phyloP scores from a whole-genome alignment of 2,888 invertebrate species.

The Seira sanloemensis region DNA sequence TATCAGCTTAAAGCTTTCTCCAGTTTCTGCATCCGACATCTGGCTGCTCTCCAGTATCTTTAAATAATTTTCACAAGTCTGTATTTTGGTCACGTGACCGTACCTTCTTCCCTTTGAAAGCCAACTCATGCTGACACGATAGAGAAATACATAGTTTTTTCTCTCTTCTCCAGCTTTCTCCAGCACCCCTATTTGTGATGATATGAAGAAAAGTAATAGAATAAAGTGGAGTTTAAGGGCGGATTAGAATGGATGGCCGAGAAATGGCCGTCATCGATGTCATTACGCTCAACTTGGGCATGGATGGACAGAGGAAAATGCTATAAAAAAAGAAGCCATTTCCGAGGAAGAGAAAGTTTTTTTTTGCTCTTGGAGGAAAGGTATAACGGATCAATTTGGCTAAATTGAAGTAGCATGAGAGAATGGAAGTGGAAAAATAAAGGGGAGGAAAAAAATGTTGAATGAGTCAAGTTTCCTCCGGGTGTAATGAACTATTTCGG shows the following conservation, averaged over 20 bases:
- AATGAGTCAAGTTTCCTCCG: constrained; percentile 45
- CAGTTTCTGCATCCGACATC: no score
- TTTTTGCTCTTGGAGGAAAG: constrained; percentile 6
- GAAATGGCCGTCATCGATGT: constrained; percentile 26
- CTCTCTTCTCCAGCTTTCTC: not conserved
- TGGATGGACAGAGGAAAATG: not conserved
- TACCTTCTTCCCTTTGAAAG: constrained; percentile 17
- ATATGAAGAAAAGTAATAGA: constrained; percentile 32
- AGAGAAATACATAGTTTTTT: not conserved
- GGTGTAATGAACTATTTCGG: constrained; percentile 37
- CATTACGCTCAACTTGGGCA: constrained; percentile 30
- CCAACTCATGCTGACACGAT: not conserved
- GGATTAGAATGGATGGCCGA: constrained; percentile 21
- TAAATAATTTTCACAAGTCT: constrained; percentile 26
- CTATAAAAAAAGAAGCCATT: not conserved
- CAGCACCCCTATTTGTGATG: not conserved
- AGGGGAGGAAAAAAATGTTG: not conserved
- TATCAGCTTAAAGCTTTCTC: not conserved
- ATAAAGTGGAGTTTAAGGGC: not conserved
- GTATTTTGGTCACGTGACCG: constrained; percentile 60
- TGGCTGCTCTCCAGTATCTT: no score
- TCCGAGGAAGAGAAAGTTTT: not conserved
- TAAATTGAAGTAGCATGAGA: not conserved
- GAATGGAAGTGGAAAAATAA: constrained; percentile 13
- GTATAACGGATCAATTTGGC: constrained; percentile 35